A percentile compares a stretch with the other conserved stretches of the same genome.
Conservation (phyloP, 2,113 vertebrate genomes). For the Origma solitaria region DNA sequence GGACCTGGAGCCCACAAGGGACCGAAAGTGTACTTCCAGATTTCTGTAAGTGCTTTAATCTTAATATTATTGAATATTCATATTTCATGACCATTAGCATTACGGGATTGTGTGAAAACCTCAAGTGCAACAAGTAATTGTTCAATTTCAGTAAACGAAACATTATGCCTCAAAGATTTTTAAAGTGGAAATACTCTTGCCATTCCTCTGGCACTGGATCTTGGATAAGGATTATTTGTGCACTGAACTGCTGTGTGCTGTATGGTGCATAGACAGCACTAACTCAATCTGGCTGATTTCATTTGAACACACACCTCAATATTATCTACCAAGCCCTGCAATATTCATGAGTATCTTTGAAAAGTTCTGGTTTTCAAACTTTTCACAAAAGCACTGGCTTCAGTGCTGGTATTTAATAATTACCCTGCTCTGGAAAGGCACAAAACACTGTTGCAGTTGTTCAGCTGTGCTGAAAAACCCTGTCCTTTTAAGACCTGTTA, state of each 20-base stretch:
- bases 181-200: background rate
- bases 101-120: background rate
- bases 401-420: background rate
- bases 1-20: background rate
- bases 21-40: background rate
- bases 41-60: background rate
- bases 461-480: constrained; percentile 42
- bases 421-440: constrained; percentile 19
- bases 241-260: background rate
- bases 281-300: background rate
- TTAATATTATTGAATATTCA: background rate
- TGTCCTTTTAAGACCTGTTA: constrained; percentile 63
- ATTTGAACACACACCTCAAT: background rate
- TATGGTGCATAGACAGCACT: background rate
- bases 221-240: background rate
- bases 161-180: background rate
- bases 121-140: background rate
- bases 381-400: constrained; percentile 41
- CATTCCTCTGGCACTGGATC: background rate
- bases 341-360: background rate
- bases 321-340: background rate
- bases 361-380: background rate
- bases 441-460: constrained; percentile 58
- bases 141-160: background rate
- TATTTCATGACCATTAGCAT: background rate